A percentile compares a stretch with the other conserved stretches of the same genome.
These are phyloP conservation scores for Frankliniella intonsa DNA, from an alignment of 2,888 invertebrate genomes.

Conservation along the genomic window DNA sequence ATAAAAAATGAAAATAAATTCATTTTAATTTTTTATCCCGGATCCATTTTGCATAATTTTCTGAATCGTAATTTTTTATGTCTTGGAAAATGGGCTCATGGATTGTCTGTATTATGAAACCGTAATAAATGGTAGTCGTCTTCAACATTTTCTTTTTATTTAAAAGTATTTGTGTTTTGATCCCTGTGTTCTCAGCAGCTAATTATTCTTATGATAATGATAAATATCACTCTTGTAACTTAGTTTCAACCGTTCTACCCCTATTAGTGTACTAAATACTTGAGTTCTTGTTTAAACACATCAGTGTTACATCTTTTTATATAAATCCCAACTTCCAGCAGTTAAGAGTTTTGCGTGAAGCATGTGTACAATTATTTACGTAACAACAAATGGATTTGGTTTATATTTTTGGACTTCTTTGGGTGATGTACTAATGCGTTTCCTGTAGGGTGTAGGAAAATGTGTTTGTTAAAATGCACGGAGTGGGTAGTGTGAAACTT, in stretches of 20 bases:
- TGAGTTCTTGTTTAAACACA: no score
- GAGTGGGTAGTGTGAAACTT: no score
- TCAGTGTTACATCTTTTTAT: no score
- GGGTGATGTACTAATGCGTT: no score
- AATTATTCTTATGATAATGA: background rate
- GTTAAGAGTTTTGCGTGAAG: no score
- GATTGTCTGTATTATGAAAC: background rate
- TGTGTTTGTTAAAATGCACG: no score
- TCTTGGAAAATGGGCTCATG: background rate
- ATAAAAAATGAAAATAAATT: background rate
- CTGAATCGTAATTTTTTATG: no score
- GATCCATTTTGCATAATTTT: background rate
- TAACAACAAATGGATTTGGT: no score
- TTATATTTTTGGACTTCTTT: no score
- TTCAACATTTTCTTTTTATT: background rate
- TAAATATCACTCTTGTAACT: background rate
- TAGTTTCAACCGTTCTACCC: background rate
- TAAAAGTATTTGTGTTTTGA: background rate
- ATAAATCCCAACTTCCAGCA: no score
- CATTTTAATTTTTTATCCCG: background rate
- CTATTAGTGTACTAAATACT: background rate
- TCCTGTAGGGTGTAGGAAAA: no score
- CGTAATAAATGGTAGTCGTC: background rate
- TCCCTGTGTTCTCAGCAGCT: constrained; percentile 10
- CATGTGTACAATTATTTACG: no score